Evolutionary conservation across 2,888 invertebrate species (phyloP).

Genomic region (Drosophila rubida): DNA sequence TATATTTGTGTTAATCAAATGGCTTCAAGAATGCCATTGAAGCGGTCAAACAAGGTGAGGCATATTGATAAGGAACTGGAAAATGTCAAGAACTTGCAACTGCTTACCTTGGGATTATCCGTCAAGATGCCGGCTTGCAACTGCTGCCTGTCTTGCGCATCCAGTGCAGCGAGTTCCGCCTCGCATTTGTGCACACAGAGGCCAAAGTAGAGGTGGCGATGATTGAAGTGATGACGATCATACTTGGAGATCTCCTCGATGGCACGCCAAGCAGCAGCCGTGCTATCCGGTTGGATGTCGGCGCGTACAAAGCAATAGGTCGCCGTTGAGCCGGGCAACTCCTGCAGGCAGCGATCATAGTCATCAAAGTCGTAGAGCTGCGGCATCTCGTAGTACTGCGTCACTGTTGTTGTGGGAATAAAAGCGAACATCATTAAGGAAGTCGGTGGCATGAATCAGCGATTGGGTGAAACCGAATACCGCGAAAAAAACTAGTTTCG

Average conservation of each 20-base stretch:
- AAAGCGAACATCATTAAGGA: constrained; percentile 33
- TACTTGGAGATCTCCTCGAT: constrained; percentile 77
- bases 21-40: constrained; percentile 26
- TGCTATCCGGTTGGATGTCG: constrained; percentile 71
- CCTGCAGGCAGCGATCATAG: constrained; percentile 83
- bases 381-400: constrained; percentile 84
- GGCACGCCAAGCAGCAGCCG: constrained; percentile 71
- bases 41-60: neutral
- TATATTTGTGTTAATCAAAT: constrained; percentile 39
- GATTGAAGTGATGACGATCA: constrained; percentile 80
- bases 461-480: constrained; percentile 7
- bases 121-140: constrained; percentile 67
- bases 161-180: constrained; percentile 49
- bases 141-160: constrained; percentile 39
- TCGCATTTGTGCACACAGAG: constrained; percentile 77
- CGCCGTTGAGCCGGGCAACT: constrained; percentile 57
- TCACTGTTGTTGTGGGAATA: constrained; percentile 68
- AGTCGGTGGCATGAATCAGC: constrained; percentile 24
- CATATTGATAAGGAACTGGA: constrained; percentile 8
- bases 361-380: constrained; percentile 82
- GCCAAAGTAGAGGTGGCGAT: constrained; percentile 80
- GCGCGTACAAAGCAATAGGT: constrained; percentile 82
- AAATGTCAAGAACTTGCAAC: constrained; percentile 1
- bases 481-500: constrained; percentile 41
- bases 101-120: constrained; percentile 76